Percentiles rank a stretch among this genome's conserved stretches.
These are phyloP conservation scores for Shargacucullia verbasci DNA, from an alignment of 2,888 invertebrate species.

Conservation along the genomic window DNA sequence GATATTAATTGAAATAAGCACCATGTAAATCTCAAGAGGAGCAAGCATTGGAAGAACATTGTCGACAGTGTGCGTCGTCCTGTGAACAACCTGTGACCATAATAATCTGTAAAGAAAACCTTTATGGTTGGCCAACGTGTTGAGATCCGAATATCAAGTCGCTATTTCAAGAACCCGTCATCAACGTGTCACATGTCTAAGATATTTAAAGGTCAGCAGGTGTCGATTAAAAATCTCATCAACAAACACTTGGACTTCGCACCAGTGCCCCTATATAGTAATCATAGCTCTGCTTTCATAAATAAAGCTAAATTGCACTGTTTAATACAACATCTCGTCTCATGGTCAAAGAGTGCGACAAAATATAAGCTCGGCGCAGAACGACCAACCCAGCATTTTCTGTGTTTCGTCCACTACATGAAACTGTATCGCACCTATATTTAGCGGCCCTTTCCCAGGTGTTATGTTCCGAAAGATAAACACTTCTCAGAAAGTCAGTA, in stretches of 20 bases:
- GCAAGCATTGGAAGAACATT: too few species aligned
- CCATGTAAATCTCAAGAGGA: too few species aligned
- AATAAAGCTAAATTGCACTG: too few species aligned
- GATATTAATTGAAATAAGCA: too few species aligned
- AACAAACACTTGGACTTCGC: neutral
- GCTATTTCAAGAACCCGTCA: conserved; percentile 28
- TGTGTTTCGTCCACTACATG: conserved; percentile 31
- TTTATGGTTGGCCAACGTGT: conserved; percentile 16
- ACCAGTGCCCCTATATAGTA: too few species aligned
- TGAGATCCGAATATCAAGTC: conserved; percentile 11
- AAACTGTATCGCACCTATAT: conserved; percentile 43
- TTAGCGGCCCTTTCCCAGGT: conserved; percentile 66
- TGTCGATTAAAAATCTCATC: conserved; percentile 14
- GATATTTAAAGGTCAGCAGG: conserved; percentile 9
- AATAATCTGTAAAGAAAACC: conserved; percentile 24
- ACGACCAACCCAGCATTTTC: conserved; percentile 29
- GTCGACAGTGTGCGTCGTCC: too few species aligned
- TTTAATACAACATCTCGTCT: neutral
- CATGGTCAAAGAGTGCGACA: conserved; percentile 18
- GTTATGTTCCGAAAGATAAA: conserved; percentile 74
- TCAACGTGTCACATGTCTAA: conserved; percentile 23
- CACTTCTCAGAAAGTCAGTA: conserved; percentile 65
- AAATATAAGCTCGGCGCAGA: conserved; percentile 4
- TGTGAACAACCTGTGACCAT: neutral
- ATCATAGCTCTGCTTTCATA: too few species aligned